Conservation (phyloP, 2,797 vertebrate genomes). For the Gouania willdenowi region DNA sequence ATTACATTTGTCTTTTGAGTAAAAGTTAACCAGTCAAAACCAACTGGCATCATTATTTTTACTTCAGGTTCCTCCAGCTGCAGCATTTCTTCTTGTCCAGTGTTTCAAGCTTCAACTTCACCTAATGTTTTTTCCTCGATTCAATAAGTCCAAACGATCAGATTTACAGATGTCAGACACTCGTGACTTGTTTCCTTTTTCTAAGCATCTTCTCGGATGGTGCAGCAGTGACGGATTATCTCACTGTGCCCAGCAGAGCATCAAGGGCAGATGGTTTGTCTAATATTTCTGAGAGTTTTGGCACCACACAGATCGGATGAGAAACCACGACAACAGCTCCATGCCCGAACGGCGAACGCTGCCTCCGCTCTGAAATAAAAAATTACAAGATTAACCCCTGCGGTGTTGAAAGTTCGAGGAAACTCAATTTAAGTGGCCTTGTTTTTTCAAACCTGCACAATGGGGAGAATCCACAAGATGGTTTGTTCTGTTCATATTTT, state of each 20-base stretch:
- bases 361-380: constrained; percentile 21
- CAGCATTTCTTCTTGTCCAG: no score
- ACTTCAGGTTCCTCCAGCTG: no score
- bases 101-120: no score
- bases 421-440: constrained; percentile 17
- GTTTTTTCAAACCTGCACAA: constrained; percentile 15
- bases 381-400: constrained; percentile 20
- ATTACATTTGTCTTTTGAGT: no score
- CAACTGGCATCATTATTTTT: no score
- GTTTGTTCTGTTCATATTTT: neutral
- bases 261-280: constrained; percentile 16
- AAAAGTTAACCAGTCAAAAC: no score
- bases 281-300: constrained; percentile 13
- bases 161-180: no score
- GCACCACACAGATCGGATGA: constrained; percentile 20
- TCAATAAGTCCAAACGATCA: no score
- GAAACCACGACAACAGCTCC: constrained; percentile 17
- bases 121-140: no score
- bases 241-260: constrained; percentile 9
- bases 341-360: constrained; percentile 34
- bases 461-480: neutral
- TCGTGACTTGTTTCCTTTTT: neutral
- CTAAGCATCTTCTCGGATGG: neutral
- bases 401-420: constrained; percentile 3
- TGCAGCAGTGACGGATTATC: constrained; percentile 1